phyloP scores from a whole-genome alignment of 2,113 vertebrate species.

The Dromiciops gliroides region DNA sequence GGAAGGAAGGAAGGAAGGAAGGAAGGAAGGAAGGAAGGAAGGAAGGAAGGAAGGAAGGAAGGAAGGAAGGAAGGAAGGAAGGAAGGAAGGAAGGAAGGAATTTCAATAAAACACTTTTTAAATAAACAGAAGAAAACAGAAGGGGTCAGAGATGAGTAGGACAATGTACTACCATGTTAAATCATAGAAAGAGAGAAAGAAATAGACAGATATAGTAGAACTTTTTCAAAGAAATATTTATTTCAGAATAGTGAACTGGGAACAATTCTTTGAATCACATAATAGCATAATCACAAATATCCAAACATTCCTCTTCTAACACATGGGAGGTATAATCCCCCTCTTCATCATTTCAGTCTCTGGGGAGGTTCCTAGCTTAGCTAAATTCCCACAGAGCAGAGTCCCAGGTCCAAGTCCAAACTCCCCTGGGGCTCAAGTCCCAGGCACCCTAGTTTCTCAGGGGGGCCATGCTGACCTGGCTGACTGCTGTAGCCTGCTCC shows the following conservation, averaged over 20 bases:
- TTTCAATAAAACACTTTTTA: not conserved
- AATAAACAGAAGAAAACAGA: not conserved
- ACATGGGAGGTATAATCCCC: not conserved
- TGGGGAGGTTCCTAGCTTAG: not conserved
- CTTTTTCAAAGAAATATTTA: not conserved
- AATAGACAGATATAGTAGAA: not conserved
- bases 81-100: not conserved
- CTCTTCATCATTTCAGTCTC: not conserved
- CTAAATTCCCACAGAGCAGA: not conserved
- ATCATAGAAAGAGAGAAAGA: not conserved
- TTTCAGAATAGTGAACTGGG: not conserved
- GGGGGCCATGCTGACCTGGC: not conserved
- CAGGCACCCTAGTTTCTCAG: not conserved
- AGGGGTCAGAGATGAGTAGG: not conserved
- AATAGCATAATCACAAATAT: too few relatives aligned
- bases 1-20: too few relatives aligned
- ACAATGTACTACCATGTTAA: not conserved
- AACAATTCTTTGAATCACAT: not conserved
- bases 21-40: too few relatives aligned
- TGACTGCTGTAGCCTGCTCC: not conserved
- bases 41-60: too few relatives aligned
- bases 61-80: not conserved
- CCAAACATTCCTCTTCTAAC: not conserved
- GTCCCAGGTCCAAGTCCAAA: not conserved
- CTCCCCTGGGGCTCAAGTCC: not conserved